These are phyloP conservation scores for Phanerotoma sp. DNA, from an alignment of 2,888 invertebrate genomes.

Conservation along the genomic window DNA sequence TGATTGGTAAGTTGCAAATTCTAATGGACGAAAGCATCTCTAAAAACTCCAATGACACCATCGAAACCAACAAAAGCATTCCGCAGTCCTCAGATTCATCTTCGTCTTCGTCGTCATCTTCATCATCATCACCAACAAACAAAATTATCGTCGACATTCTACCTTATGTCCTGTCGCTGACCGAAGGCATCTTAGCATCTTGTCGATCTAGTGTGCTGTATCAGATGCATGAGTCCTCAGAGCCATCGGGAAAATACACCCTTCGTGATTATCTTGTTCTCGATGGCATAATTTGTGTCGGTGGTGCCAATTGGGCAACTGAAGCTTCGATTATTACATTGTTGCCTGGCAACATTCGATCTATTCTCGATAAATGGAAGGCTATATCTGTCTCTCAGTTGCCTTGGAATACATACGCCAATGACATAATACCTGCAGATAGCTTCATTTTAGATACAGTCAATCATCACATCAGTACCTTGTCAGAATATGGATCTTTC, in stretches of 20 bases:
- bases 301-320: conserved; percentile 58
- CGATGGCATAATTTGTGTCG: conserved; percentile 49
- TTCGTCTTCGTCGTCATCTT: no score
- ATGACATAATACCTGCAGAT: conserved; percentile 81
- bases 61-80: conserved; percentile 50
- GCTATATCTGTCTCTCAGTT: conserved; percentile 61
- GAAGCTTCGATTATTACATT: conserved; percentile 60
- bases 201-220: conserved; percentile 58
- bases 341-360: conserved; percentile 62
- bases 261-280: conserved; percentile 59
- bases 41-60: conserved; percentile 47
- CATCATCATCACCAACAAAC: conserved; percentile 41
- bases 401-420: conserved; percentile 69
- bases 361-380: conserved; percentile 67
- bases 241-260: conserved; percentile 54
- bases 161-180: conserved; percentile 67
- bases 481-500: conserved; percentile 64
- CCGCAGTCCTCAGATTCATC: conserved; percentile 43
- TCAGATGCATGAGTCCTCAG: conserved; percentile 57
- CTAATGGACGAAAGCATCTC: conserved; percentile 60
- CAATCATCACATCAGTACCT: conserved; percentile 65
- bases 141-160: conserved; percentile 64
- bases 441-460: conserved; percentile 79
- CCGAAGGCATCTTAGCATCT: conserved; percentile 64
- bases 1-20: conserved; percentile 74